phyloP scores from a whole-genome alignment of 2,888 invertebrate species.

The Xiphydria camelus region DNA sequence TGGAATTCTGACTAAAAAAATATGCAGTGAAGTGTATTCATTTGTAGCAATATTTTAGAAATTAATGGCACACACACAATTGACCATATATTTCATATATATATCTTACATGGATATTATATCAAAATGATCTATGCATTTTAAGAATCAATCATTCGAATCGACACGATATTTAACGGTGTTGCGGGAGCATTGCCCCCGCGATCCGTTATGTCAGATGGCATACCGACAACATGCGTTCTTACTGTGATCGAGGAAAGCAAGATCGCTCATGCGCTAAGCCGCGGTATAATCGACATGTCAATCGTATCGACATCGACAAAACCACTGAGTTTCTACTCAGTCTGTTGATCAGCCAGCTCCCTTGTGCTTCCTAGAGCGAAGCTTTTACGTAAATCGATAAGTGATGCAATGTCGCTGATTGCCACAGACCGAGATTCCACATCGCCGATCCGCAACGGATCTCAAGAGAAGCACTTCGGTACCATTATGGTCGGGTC shows the following conservation, averaged over 20 bases:
- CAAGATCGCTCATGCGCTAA: conserved; percentile 10
- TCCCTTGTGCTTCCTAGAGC: conserved; percentile 21
- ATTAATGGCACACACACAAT: no score
- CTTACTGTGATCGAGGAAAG: conserved; percentile 12
- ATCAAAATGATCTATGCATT: no score
- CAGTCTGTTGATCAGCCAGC: background rate
- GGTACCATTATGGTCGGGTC: conserved; percentile 23
- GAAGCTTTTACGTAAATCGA: conserved; percentile 44
- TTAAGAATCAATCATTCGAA: no score
- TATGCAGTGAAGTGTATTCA: no score
- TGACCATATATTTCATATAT: no score
- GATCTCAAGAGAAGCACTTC: conserved; percentile 31
- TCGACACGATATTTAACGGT: no score
- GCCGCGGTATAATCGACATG: conserved; percentile 9
- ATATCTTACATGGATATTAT: no score
- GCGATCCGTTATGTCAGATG: conserved; percentile 14
- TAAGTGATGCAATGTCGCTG: conserved; percentile 27
- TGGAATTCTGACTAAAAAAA: no score
- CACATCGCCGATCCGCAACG: background rate
- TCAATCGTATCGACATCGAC: conserved; percentile 37
- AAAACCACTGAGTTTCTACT: conserved; percentile 43
- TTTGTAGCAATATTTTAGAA: no score
- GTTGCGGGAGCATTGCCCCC: conserved; percentile 8
- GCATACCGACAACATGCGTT: conserved; percentile 6
- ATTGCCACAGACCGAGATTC: conserved; percentile 22